Percentiles rank a stretch among this genome's conserved stretches.
These are phyloP conservation scores for Acanthacorydalis orientalis DNA, from an alignment of 2,888 invertebrate species.

Conservation along the genomic window DNA sequence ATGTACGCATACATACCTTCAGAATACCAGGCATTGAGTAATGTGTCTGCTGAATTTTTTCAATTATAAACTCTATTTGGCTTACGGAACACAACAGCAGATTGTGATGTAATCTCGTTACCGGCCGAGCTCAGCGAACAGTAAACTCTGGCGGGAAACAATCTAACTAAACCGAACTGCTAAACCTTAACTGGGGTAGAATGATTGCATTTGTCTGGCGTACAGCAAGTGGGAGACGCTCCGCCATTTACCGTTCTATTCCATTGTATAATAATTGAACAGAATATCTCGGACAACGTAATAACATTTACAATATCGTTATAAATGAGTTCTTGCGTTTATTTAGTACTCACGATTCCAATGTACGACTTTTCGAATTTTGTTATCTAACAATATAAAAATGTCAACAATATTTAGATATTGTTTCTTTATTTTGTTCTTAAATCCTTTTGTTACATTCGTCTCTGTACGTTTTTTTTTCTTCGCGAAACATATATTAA, in stretches of 20 bases:
- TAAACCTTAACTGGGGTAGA: conserved; percentile 33
- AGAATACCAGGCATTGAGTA: not conserved
- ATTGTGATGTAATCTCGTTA: conserved; percentile 32
- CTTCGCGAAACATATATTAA: too few species aligned
- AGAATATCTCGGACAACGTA: too few species aligned
- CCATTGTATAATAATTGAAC: not conserved
- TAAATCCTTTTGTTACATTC: too few species aligned
- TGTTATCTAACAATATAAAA: too few species aligned
- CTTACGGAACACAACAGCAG: conserved; percentile 22
- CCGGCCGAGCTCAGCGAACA: conserved; percentile 27
- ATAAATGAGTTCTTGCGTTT: too few species aligned
- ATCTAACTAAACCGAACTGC: conserved; percentile 29
- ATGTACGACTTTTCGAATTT: too few species aligned
- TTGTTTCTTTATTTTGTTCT: too few species aligned
- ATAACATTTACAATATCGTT: too few species aligned
- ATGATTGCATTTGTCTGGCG: conserved; percentile 25
- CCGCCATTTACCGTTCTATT: not conserved
- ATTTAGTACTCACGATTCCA: too few species aligned
- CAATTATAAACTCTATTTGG: conserved; percentile 34
- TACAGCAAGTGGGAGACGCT: not conserved
- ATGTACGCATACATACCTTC: too few species aligned
- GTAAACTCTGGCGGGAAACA: conserved; percentile 28
- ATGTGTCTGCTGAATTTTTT: conserved; percentile 21
- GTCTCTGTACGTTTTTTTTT: too few species aligned
- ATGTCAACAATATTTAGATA: too few species aligned